These are phyloP conservation scores for Manacus vitellinus DNA, from an alignment of 2,113 vertebrate genomes.

Conservation along the genomic window DNA sequence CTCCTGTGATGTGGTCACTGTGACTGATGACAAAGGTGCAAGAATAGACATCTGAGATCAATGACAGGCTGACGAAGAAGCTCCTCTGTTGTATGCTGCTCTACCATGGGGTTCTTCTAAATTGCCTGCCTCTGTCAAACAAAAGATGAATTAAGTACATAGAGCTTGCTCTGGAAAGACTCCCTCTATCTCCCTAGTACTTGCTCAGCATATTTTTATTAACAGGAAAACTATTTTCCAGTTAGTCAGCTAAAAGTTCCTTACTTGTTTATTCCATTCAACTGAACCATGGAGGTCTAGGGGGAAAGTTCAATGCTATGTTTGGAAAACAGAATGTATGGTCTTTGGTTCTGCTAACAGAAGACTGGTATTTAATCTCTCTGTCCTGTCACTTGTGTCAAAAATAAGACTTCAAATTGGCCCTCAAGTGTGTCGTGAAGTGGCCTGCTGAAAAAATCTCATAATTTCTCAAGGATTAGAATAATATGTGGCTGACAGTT, in stretches of 20 bases:
- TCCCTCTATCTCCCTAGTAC: not conserved
- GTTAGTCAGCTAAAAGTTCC: conserved; percentile 25
- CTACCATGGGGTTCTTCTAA: not conserved
- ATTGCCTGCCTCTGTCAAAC: not conserved
- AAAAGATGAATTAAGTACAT: not conserved
- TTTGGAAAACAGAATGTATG: not conserved
- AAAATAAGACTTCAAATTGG: conserved; percentile 19
- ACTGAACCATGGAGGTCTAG: not conserved
- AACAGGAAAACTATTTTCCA: conserved; percentile 37
- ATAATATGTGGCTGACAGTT: not conserved
- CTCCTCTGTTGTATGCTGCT: not conserved
- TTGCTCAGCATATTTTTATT: conserved; percentile 28
- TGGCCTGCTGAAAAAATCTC: not conserved
- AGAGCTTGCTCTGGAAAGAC: not conserved
- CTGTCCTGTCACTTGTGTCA: not conserved
- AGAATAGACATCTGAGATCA: not conserved
- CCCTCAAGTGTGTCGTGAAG: not conserved
- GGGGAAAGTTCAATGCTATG: not conserved
- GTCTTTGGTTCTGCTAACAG: not conserved
- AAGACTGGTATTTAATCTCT: not conserved
- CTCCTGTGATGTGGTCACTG: not conserved
- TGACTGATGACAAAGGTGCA: not conserved
- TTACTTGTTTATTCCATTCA: conserved; percentile 30
- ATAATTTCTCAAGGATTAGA: conserved; percentile 7
- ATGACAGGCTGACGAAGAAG: not conserved